Evolutionary conservation across 2,888 invertebrate species (phyloP).

Genomic region (Catocala nupta): DNA sequence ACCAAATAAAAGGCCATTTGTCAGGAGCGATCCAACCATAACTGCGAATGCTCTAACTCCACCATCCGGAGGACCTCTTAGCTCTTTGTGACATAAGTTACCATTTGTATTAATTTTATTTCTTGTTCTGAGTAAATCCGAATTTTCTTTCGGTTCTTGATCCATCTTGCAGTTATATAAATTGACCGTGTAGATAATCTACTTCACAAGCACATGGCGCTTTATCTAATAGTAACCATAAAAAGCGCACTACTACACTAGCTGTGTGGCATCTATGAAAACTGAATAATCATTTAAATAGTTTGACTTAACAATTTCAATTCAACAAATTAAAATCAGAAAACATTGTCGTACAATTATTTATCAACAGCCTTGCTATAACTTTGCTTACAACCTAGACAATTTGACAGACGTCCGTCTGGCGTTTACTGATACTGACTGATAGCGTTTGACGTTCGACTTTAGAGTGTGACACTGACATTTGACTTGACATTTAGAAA

Average conservation of each 20-base stretch:
- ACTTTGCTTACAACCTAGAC: conserved; percentile 5
- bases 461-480: no score
- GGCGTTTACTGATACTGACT: no score
- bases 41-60: conserved; percentile 93
- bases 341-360: no score
- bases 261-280: not conserved
- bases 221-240: not conserved
- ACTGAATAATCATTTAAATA: not conserved
- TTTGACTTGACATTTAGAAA: no score
- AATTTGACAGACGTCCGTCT: not conserved
- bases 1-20: conserved; percentile 96
- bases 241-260: not conserved
- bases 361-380: not conserved
- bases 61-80: conserved; percentile 90
- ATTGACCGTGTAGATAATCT: conserved; percentile 40
- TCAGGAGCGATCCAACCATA: conserved; percentile 94
- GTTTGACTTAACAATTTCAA: not conserved
- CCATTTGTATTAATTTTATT: conserved; percentile 65
- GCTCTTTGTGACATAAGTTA: conserved; percentile 47
- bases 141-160: conserved; percentile 68
- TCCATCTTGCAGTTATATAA: conserved; percentile 62
- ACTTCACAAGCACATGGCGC: conserved; percentile 51
- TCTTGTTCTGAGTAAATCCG: conserved; percentile 66
- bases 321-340: not conserved
- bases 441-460: no score